Evolutionary conservation across 2,797 vertebrate genomes (phyloP), one percentile per base, ranked within the genome.

Genomic region (Buceros bicornis): DNA sequence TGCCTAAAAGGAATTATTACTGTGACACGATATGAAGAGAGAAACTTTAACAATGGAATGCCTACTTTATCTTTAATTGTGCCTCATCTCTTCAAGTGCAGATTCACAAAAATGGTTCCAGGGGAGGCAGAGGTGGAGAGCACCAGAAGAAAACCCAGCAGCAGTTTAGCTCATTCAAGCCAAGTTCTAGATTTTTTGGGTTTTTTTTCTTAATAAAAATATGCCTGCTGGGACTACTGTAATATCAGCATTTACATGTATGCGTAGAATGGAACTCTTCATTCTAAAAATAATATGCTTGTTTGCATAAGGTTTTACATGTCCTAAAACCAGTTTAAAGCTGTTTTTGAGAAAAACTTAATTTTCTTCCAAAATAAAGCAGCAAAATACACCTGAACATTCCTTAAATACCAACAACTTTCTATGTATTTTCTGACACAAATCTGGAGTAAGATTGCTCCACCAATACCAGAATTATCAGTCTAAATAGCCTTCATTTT

Each of bases 51-150:
- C 31, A 19, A 25, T 6, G 3, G 40, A 76, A 76, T 26, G 18
- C 10, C 26, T 31, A 3, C 29, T 66, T 54, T 24, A 2, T 33
- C 61, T 78, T 37, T 35, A 83, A 14, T 20, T 2, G 4, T 18
- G n/a, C 16, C 22, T 31, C 12, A 4, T 16, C 29, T 20, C 50
- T 77, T 57, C 17, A 51, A 0, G 0, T 4, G 14, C 12, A 22
- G 28, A 8, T 40, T 61, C 54, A 18, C 11, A 50, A 28, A 56
- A 54, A 45, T 2, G 4, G 22, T 64, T 29, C 2, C 8, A 35
- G 18, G 8, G 6, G 71, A 74, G 20, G 3, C 33, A 33, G 33
- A 33, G 9, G 11, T 29, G 11, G 26, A 35, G 7, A 4, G 48
- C 2, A 16, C 5, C 29, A 53, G 45, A 81, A 40, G 21, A 71